Evolutionary conservation across 2,113 vertebrate species (phyloP), one percentile per base, ranked within the genome.

Genomic region (Dunckerocampus dactyliophorus): DNA sequence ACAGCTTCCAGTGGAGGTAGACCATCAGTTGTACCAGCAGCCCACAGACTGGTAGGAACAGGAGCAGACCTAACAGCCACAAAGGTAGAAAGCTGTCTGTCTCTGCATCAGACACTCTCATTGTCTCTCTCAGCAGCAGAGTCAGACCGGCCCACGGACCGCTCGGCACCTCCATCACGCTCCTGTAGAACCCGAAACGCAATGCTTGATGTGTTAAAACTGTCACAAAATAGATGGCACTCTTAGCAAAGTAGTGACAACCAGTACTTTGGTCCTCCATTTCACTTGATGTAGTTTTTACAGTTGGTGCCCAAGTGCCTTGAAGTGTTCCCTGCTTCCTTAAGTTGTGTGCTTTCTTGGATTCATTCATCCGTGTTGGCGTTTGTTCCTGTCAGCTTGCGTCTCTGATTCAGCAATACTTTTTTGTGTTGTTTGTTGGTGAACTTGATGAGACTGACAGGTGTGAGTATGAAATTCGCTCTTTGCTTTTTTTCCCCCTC

Each of bases 1-100:
- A 52, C 47, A 87, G 72, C n/a, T 86, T 87, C 87, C 85, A 86
- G 67, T 59, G 61, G 50, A 86, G 16, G 67, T 67, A 86, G 60
- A 79, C 6, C 0, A 85, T 69, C 46, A 86, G 67, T 6, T 82
- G 81, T 54, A 83, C 65, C 62, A 88, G 75, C 59, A 88, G 69
- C 28, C 82, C 37, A 63, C 56, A 73, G 55, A 87, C 77, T 0
- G 77, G 59, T 65, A 85, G 46, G 50, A 88, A 88, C 14, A 84
- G 62, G 62, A 78, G 46, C 63, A 79, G 55, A 31, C 49, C 57
- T 0, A 80, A 43, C 52, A 82, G 42, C 65, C 77, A 82, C 22
- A 80, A 15, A 47, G 67, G 71, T 24, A 69, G 47, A 24, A 62
- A 56, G 59, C 53, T 31, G 65, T 50, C 65, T 0, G 53, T 47